Conservation (phyloP, 2,888 invertebrate species). For the Chaetoderma sp. region DNA sequence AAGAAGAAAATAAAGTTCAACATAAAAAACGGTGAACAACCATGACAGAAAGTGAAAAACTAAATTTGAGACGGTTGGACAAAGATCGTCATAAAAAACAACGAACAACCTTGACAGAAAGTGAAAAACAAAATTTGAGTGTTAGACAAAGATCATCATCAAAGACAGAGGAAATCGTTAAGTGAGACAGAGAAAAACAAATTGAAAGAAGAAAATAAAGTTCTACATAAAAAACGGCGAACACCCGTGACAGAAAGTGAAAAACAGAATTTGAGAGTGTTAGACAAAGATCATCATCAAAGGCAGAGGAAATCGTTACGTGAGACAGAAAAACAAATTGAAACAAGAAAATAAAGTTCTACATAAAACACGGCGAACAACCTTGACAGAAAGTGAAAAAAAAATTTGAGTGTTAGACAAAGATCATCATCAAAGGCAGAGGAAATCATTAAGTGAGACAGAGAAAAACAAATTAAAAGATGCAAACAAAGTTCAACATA, state of each 20-base stretch:
- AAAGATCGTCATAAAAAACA: not conserved
- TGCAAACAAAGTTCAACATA: not conserved
- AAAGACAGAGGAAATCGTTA: too few relatives aligned
- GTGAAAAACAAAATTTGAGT: too few relatives aligned
- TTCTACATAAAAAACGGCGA: too few relatives aligned
- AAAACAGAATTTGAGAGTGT: not conserved
- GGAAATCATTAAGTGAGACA: not conserved
- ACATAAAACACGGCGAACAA: not conserved
- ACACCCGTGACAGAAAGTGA: not conserved
- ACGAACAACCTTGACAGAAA: too few relatives aligned
- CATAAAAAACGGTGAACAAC: too few relatives aligned
- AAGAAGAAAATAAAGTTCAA: too few relatives aligned
- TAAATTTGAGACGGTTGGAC: not conserved
- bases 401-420: not conserved
- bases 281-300: too few relatives aligned
- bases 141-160: too few relatives aligned
- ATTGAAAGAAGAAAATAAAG: too few relatives aligned
- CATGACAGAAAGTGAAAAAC: not conserved
- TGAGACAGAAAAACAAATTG: not conserved
- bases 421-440: not conserved
- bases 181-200: too few relatives aligned
- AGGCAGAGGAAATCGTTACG: too few relatives aligned
- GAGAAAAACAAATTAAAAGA: not conserved
- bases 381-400: not conserved
- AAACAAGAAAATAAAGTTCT: not conserved